Conservation (phyloP, 2,888 invertebrate species). For the Stenoptilia bipunctidactyla region DNA sequence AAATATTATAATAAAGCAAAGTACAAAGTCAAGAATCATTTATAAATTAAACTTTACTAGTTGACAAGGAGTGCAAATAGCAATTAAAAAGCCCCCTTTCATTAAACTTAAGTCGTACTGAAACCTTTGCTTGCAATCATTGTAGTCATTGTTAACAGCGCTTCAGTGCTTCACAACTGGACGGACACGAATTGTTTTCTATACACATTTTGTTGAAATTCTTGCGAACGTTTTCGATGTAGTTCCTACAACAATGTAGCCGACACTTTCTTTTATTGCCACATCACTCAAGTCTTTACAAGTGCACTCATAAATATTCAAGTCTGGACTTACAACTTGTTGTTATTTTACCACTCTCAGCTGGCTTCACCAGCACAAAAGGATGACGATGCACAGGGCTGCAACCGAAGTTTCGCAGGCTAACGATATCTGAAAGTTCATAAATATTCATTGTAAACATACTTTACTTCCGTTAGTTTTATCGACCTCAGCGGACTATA, state of each 20-base stretch:
- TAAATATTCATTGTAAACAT: slow-evolving; percentile 52
- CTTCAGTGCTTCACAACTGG: no score
- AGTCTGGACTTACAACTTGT: slow-evolving; percentile 21
- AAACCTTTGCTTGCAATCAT: no score
- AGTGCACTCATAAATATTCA: slow-evolving; percentile 61
- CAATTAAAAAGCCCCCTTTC: no score
- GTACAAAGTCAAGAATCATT: no score
- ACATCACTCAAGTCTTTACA: slow-evolving; percentile 56
- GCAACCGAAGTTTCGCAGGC: slow-evolving; percentile 37
- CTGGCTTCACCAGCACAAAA: slow-evolving; percentile 45
- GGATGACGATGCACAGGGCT: slow-evolving; percentile 35
- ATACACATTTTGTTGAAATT: no score
- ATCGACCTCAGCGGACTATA: slow-evolving; percentile 26
- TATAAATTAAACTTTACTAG: no score
- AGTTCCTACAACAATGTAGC: slow-evolving; percentile 27
- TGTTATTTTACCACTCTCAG: slow-evolving; percentile 40
- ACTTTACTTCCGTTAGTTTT: slow-evolving; percentile 35
- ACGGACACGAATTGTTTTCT: no score
- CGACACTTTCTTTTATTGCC: slow-evolving; percentile 46
- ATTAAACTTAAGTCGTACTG: no score
- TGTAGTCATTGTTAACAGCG: no score
- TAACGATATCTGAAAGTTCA: slow-evolving; percentile 53
- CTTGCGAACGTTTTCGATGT: no score
- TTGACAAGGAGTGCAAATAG: no score
- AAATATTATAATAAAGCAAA: no score